Evolutionary conservation across 2,888 invertebrate species (phyloP).

Genomic region (Dromius quadrimaculatus): DNA sequence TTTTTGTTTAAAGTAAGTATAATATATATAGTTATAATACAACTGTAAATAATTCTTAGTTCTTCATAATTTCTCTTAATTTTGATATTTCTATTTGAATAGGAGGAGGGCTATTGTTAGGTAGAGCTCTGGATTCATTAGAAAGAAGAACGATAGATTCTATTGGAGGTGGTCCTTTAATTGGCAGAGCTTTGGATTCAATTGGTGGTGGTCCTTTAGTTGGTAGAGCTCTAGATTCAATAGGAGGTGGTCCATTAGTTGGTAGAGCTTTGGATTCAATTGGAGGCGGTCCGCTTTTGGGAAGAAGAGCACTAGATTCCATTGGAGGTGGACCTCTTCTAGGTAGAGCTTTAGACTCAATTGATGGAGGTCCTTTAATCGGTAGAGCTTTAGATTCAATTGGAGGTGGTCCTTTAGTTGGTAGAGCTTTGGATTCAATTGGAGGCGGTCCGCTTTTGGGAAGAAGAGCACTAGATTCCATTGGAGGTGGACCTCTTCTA

Average conservation of each 20-base stretch:
- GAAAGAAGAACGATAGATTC: slow-evolving; percentile 24
- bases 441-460: slow-evolving; percentile 33
- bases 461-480: too few species aligned
- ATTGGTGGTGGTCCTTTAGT: slow-evolving; percentile 49
- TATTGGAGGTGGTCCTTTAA: slow-evolving; percentile 52
- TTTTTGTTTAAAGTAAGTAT: too few species aligned
- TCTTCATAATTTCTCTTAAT: too few species aligned
- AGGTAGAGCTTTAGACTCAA: slow-evolving; percentile 48
- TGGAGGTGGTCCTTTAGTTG: slow-evolving; percentile 46
- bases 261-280: slow-evolving; percentile 36
- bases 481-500: slow-evolving; percentile 43
- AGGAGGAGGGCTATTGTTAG: slow-evolving; percentile 24
- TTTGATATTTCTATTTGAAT: too few species aligned
- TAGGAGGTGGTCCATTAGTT: slow-evolving; percentile 54
- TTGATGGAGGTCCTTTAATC: slow-evolving; percentile 46
- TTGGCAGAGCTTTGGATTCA: slow-evolving; percentile 41
- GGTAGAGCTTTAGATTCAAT: slow-evolving; percentile 42
- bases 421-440: slow-evolving; percentile 42
- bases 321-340: slow-evolving; percentile 52
- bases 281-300: slow-evolving; percentile 29
- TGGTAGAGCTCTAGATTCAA: slow-evolving; percentile 50
- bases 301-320: slow-evolving; percentile 8
- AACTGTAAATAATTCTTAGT: too few species aligned
- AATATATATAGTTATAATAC: too few species aligned
- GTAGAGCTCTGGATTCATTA: slow-evolving; percentile 35